These are phyloP conservation scores for Oenanthe melanoleuca DNA, from an alignment of 2,113 vertebrate genomes.

Conservation along the genomic window DNA sequence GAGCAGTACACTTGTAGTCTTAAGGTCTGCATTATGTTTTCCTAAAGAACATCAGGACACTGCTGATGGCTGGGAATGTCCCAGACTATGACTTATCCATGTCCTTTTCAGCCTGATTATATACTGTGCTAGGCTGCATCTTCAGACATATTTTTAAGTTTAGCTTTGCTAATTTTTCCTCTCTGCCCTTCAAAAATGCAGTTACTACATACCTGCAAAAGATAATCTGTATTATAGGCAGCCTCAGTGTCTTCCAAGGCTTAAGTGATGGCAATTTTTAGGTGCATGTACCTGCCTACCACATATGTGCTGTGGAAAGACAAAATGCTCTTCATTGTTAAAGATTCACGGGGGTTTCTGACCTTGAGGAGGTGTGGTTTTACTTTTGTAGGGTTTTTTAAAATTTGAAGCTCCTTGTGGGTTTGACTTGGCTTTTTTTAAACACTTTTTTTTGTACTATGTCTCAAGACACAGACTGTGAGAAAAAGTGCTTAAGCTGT, in stretches of 20 bases:
- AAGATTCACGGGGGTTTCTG: fast-evolving
- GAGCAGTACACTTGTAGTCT: not conserved
- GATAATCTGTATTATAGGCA: not conserved
- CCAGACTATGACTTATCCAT: not conserved
- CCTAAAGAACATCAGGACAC: not conserved
- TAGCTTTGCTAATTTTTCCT: not conserved
- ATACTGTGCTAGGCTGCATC: too few relatives aligned
- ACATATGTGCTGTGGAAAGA: not conserved
- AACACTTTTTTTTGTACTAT: not conserved
- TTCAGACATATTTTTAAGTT: not conserved
- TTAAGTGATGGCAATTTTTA: not conserved
- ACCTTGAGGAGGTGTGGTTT: fast-evolving
- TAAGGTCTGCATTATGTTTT: fast-evolving
- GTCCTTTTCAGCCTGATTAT: not conserved
- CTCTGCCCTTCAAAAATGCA: not conserved
- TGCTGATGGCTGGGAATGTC: not conserved
- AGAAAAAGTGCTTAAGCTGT: not conserved
- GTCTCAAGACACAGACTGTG: not conserved
- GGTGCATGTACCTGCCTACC: too few relatives aligned
- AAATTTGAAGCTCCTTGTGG: not conserved
- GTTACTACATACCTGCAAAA: not conserved
- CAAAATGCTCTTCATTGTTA: not conserved
- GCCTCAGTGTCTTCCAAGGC: not conserved
- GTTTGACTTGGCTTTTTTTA: not conserved
- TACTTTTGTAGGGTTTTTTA: not conserved